phyloP scores from a whole-genome alignment of 2,797 vertebrate genomes.

The Coluber constrictor region DNA sequence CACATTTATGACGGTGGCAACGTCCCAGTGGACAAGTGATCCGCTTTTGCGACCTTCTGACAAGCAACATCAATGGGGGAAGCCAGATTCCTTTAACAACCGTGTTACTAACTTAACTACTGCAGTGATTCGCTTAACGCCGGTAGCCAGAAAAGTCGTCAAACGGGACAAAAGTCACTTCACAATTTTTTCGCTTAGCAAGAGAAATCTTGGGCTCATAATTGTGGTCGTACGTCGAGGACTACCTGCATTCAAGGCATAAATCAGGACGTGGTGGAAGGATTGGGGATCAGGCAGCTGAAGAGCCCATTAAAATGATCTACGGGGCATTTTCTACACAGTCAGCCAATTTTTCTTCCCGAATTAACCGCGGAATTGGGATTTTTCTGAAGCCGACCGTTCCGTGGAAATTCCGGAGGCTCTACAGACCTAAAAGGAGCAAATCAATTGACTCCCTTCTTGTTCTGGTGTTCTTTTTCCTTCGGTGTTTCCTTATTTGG shows the following conservation, averaged over 20 bases:
- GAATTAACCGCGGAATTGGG: neutral
- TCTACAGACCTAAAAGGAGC: neutral
- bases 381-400: neutral
- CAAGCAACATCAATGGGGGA: neutral
- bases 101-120: neutral
- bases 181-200: neutral
- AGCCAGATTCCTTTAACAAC: neutral
- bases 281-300: neutral
- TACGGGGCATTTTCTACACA: neutral
- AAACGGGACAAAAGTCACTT: neutral
- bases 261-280: neutral
- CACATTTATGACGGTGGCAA: neutral
- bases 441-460: neutral
- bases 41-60: too few species aligned
- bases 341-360: neutral
- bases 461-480: neutral
- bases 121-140: neutral
- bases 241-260: neutral
- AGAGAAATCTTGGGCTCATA: neutral
- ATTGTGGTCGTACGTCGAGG: neutral
- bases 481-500: neutral
- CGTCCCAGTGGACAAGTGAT: fast-evolving
- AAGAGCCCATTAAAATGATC: neutral
- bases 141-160: neutral
- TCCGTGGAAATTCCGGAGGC: too few species aligned